These are phyloP conservation scores for Enteromius viviparus DNA, from an alignment of 2,797 vertebrate genomes.

Conservation along the genomic window DNA sequence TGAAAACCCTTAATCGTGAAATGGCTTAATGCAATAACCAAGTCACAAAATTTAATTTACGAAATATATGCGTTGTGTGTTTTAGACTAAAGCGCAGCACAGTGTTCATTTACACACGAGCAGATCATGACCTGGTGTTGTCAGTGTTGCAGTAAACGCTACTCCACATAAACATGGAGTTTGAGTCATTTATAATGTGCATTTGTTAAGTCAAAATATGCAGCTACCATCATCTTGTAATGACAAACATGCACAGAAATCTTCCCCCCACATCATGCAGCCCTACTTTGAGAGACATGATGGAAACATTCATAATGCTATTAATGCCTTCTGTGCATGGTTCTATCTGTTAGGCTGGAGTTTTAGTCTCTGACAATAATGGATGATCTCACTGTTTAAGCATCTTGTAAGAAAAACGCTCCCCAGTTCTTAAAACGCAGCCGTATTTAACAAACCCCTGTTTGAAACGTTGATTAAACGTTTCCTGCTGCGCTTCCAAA, in stretches of 20 bases:
- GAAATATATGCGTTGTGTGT: not conserved
- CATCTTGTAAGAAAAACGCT: conserved; percentile 64
- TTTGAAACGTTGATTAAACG: conserved; percentile 45
- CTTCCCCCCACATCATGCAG: not conserved
- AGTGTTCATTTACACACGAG: not conserved
- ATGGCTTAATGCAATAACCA: not conserved
- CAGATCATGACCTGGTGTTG: not conserved
- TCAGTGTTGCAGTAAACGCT: not conserved
- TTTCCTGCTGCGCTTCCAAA: conserved; percentile 68
- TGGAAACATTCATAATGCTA: conserved; percentile 7
- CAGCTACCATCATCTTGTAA: not conserved
- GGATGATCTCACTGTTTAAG: conserved; percentile 73
- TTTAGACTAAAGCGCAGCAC: not conserved
- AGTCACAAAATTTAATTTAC: not conserved
- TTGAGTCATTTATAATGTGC: not conserved
- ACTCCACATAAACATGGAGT: not conserved
- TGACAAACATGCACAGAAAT: not conserved
- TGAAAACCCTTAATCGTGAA: not conserved
- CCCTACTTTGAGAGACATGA: not conserved
- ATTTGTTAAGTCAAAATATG: too few species aligned
- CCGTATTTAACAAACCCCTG: conserved; percentile 64
- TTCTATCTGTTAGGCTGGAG: conserved; percentile 48
- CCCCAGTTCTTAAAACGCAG: conserved; percentile 74
- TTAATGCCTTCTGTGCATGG: conserved; percentile 6
- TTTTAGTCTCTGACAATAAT: conserved; percentile 63